Conservation (phyloP, 2,113 vertebrate species). For the Dissostichus mawsoni region DNA sequence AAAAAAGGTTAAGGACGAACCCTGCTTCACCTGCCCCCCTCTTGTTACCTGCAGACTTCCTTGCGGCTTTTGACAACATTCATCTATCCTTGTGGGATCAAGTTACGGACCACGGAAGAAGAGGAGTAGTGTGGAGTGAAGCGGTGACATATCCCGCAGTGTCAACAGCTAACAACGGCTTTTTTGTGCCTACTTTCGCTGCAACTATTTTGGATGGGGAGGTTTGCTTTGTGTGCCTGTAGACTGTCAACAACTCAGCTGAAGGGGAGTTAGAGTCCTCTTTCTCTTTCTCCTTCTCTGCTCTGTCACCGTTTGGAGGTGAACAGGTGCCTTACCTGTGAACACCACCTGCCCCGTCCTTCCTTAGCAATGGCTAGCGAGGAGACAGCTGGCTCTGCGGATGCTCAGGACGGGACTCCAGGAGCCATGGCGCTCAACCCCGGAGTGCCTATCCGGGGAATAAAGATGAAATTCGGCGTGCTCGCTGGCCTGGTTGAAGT, state of each 20-base stretch:
- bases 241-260: slow-evolving; percentile 52
- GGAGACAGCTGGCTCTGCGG: slow-evolving; percentile 62
- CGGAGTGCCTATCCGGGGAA: slow-evolving; percentile 92
- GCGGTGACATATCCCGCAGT: slow-evolving; percentile 57
- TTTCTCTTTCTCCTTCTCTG: slow-evolving; percentile 43
- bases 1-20: slow-evolving; percentile 15
- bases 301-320: slow-evolving; percentile 55
- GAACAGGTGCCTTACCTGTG: slow-evolving; percentile 87
- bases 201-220: slow-evolving; percentile 66
- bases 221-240: slow-evolving; percentile 42
- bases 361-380: slow-evolving; percentile 81
- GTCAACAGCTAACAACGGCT: slow-evolving; percentile 11
- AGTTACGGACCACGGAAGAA: slow-evolving; percentile 72
- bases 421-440: slow-evolving; percentile 84
- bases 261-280: slow-evolving; percentile 51
- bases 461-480: slow-evolving; percentile 97
- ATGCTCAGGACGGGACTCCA: slow-evolving; percentile 65
- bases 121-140: slow-evolving; percentile 57
- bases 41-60: slow-evolving; percentile 42
- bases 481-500: slow-evolving; percentile 93
- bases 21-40: slow-evolving; percentile 20
- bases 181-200: slow-evolving; percentile 14
- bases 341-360: slow-evolving; percentile 70
- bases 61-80: slow-evolving; percentile 38
- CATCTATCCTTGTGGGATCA: slow-evolving; percentile 69